phyloP scores from a whole-genome alignment of 1,140 invertebrate genomes.

The Schlechtendalia chinensis region DNA sequence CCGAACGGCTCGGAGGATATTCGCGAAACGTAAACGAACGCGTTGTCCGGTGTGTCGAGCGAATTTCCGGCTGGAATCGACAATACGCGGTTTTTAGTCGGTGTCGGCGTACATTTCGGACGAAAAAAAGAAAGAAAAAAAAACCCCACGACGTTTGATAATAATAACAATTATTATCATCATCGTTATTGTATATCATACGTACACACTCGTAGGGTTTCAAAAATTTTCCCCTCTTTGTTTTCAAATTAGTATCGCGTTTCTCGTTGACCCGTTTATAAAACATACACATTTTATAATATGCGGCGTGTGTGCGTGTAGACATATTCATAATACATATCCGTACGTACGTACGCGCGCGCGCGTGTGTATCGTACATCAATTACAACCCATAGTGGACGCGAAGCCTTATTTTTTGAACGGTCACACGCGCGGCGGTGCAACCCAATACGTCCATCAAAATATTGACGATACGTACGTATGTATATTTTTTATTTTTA shows the following conservation, averaged over 20 bases:
- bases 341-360: background rate
- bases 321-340: background rate
- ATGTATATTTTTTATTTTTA: background rate
- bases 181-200: conserved; percentile 37
- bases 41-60: no score
- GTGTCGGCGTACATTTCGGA: conserved; percentile 10
- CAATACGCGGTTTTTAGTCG: no score
- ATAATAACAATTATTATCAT: no score
- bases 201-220: conserved; percentile 29
- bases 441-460: conserved; percentile 40
- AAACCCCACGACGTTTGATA: conserved; percentile 8
- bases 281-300: conserved; percentile 6
- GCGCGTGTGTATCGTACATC: background rate
- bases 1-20: no score
- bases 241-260: conserved; percentile 49
- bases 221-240: conserved; percentile 48
- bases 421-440: conserved; percentile 13
- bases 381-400: conserved; percentile 41
- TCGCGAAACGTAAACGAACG: no score
- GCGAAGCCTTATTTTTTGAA: conserved; percentile 44
- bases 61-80: no score
- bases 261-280: conserved; percentile 44
- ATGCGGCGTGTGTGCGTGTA: background rate
- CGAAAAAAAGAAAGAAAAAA: background rate
- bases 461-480: conserved; percentile 38